Base-by-base conservation (phyloP, 2,797 vertebrate genomes). In the Argentina silus region DNA sequence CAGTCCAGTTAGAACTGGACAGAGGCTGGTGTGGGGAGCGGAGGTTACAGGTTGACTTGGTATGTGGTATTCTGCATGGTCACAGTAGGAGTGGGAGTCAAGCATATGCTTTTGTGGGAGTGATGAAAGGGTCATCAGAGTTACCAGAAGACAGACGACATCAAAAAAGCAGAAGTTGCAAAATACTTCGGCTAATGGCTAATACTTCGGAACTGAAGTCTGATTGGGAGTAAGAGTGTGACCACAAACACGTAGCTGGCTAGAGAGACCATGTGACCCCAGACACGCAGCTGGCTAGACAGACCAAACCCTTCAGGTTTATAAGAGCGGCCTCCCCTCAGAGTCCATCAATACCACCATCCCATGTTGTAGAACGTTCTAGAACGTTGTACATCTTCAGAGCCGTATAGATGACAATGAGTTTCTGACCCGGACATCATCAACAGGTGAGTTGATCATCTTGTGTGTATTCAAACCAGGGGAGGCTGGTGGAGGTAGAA, bases 201-300 rank as follows among this genome's bases (percentile, higher is more conserved):
- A n/a, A n/a, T n/a, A n/a, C n/a, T n/a, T n/a, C n/a, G n/a, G n/a
- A n/a, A n/a, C n/a, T n/a, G 14, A 45, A 21, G 17, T 66, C 63
- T 50, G 63, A 66, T 66, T 66, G 63, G 63, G 27, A 27, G 21
- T 60, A 27, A 12, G 36, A 36, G 57, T 27, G 12, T 61, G 42
- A 19, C 61, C 14, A n/a, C 36, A 62, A 15, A 42, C 60, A 62
- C 12, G 42, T 36, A 14, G 21, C 21, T 27, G 44, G 43, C 23
- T 14, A 95, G 94, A 93, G 93, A 64, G 94, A 95, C 85, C 95
- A 14, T n/a, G 15, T 36, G 36, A 17, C 60, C 12, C 12, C 27
- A 61, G 15, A 36, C 59, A 61, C 11, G 36, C 60, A 12, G 21
- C 21, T 27, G 44, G 43, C 23, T 14, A 95, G 94, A 93, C 93